Evolutionary conservation across 2,797 vertebrate genomes (phyloP).

Genomic region (Sebastes paucispinis): DNA sequence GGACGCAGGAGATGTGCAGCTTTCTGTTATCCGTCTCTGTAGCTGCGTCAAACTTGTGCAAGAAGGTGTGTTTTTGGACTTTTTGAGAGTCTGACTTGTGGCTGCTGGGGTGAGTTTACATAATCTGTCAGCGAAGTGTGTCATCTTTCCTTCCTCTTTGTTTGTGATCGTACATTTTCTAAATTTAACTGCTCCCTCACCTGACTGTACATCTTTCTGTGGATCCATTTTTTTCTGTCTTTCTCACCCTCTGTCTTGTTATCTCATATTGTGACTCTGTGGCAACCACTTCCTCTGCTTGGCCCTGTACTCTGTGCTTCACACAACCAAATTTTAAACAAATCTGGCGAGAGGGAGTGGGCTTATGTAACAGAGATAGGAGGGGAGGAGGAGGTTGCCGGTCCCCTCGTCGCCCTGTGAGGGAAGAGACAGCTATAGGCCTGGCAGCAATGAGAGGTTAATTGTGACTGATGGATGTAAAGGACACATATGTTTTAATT

Average conservation of each 20-base stretch:
- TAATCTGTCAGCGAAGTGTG: not conserved
- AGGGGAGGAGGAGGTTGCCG: conserved; percentile 49
- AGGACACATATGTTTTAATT: conserved; percentile 42
- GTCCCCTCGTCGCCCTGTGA: conserved; percentile 48
- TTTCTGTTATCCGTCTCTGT: not conserved
- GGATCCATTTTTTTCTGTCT: conserved; percentile 21
- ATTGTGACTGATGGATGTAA: conserved; percentile 30
- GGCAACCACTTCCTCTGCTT: conserved; percentile 69
- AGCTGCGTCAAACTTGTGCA: conserved; percentile 4
- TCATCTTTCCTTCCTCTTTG: not conserved
- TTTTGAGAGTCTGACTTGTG: conserved; percentile 19
- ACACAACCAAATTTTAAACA: conserved; percentile 82
- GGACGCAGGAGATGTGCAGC: conserved; percentile 3
- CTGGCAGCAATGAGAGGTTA: conserved; percentile 20
- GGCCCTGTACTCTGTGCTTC: conserved; percentile 39
- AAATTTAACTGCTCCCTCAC: not conserved
- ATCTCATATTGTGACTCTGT: conserved; percentile 52
- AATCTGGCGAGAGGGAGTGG: conserved; percentile 71
- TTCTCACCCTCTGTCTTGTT: conserved; percentile 60
- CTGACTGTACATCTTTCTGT: conserved; percentile 1
- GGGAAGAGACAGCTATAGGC: conserved; percentile 20
- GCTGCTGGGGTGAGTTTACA: conserved; percentile 27
- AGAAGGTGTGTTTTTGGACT: conserved; percentile 10
- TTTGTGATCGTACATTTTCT: not conserved
- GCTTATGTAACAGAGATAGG: conserved; percentile 74